Percentiles rank a stretch among this genome's conserved stretches.
Evolutionary conservation across 1,140 invertebrate genomes (phyloP).

Genomic region (Solenopsis invicta): DNA sequence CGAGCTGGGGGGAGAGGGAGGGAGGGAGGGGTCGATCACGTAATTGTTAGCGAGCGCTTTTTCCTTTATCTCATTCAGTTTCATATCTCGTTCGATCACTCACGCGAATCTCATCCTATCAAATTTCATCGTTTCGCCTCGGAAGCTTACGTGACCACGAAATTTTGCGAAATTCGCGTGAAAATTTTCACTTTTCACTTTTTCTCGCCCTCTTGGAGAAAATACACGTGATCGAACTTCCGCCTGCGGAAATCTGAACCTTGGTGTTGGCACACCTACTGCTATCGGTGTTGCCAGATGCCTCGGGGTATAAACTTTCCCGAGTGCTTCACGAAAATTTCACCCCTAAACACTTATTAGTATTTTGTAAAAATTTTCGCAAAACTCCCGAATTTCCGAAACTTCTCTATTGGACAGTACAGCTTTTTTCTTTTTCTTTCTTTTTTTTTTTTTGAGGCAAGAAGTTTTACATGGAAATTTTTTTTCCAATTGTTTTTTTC

Average conservation of each 20-base stretch:
- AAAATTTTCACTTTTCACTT: constrained; percentile 43
- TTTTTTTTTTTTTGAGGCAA: too few relatives aligned
- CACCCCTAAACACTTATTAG: neutral
- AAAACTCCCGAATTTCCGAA: neutral
- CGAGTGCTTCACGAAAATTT: constrained; percentile 19
- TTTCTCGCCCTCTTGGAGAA: constrained; percentile 10
- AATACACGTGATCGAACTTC: constrained; percentile 23
- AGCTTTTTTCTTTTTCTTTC: neutral
- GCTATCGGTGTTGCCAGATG: constrained; percentile 1
- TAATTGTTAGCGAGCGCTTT: constrained; percentile 36
- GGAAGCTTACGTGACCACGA: constrained; percentile 8
- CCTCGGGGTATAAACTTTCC: constrained; percentile 26
- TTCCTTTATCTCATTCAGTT: constrained; percentile 41
- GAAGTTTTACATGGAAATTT: neutral
- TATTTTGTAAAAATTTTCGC: constrained; percentile 15
- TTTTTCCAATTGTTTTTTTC: neutral
- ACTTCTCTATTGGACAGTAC: neutral
- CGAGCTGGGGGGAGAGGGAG: too few relatives aligned
- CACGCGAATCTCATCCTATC: constrained; percentile 35
- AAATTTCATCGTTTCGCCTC: constrained; percentile 20
- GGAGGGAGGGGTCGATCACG: constrained; percentile 10
- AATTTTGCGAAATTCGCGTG: constrained; percentile 39
- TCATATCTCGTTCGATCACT: constrained; percentile 43
- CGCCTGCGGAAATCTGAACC: constrained; percentile 21
- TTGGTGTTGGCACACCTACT: neutral